Evolutionary conservation across 2,113 vertebrate species (phyloP), one percentile per base, ranked within the genome.

Genomic region (Crotophaga sulcirostris): DNA sequence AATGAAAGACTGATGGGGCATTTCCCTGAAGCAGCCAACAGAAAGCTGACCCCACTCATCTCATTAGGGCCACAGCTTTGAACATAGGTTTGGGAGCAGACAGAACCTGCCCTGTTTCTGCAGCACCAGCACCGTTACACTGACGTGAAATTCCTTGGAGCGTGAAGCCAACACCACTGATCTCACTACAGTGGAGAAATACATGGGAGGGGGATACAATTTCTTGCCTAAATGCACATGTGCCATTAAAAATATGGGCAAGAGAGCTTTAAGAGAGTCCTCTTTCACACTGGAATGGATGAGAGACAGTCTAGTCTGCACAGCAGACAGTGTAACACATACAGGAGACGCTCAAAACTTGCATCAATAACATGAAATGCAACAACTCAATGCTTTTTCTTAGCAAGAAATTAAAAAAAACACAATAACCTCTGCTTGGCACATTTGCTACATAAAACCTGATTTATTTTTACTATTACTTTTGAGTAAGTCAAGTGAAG

Each of bases 141-240:
- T 23, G 72, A 73, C 9, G 24, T n/a, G 25, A 19, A 44, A 73
- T 1, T 16, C 56, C 33, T 4, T 54, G 19, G 59, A 77, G 67
- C 54, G 68, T 1, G 0, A 31, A 66, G 62, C 29, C 85, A 83
- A 12, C 0, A 0, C 18, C 78, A 66, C 54, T 25, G n/a, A 75
- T 16, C 59, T 23, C 38, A 40, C 38, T 49, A 78, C 16, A 16
- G 10, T 0, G 21, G 8, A 70, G 59, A 67, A 77, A 19, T 62
- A 78, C 29, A 55, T 28, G 67, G 47, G 55, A 87, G 25, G 45
- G 8, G 21, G 20, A 59, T 31, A 55, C 11, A 60, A 25, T 29
- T 28, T 72, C 34, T 74, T 52, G 49, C 47, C 58, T 42, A 55
- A 87, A 51, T 1, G 29, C 23, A 79, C 2, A 17, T 0, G 5